Evolutionary conservation across 92 coral and sea anemone species (phyloP), one percentile per base, ranked within the genome.

Genomic region (Heteractis magnifica): DNA sequence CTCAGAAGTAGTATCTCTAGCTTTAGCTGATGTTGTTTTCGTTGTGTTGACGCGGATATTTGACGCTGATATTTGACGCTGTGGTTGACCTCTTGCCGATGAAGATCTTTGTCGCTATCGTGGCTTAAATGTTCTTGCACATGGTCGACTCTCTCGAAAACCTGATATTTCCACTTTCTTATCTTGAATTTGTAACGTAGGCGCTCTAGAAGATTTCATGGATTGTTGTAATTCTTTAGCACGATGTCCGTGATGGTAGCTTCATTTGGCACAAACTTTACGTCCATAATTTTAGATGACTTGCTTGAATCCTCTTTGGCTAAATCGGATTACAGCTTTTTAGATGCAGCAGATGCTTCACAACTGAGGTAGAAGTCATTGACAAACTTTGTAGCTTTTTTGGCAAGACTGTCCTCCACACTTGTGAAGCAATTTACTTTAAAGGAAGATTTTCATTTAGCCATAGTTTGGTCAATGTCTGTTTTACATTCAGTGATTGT

Each of bases 381-480:
- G n/a, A 65, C 82, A 65, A 85, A 85, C 6, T 73, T 14, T 0
- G 16, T 26, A 26, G 88, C 88, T 65, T 65, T 58, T 58, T 10
- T 58, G 65, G 65, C 18, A 18, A 0, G 26, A 26, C 0, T 26
- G 26, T 26, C 26, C 26, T 26, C 26, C 26, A 26, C 26, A 26
- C 26, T 26, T 26, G 26, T 26, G 26, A 26, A 26, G 26, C 26
- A 26, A 26, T 26, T 26, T 26, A 26, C 26, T 26, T 0, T 26
- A 26, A 26, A 26, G 26, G 26, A 26, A 26, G 26, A 26, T 26
- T 26, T 26, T 1, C 26, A 26, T 26, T 26, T 26, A 26, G 26
- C 26, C 0, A 26, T 26, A 26, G 26, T 1, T 26, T 26, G 26
- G 26, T 26, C 26, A 26, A 26, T n/a, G n/a, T n/a, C 26, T 26